These are phyloP conservation scores for Tarsius wallacei DNA, from an alignment of 2,797 vertebrate genomes.

Conservation along the genomic window DNA sequence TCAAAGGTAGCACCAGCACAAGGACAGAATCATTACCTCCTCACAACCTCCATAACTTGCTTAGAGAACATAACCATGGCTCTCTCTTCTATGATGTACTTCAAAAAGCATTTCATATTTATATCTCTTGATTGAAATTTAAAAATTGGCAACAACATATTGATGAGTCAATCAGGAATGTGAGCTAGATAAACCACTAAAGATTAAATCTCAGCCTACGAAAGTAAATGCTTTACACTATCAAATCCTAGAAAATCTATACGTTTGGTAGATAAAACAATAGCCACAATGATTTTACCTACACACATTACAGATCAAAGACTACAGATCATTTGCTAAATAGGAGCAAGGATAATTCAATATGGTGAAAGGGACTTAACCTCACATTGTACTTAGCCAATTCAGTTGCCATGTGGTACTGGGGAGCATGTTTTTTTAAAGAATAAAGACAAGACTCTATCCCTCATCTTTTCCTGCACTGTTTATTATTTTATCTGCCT, in stretches of 20 bases:
- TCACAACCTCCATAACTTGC: neutral
- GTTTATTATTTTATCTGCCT: slow-evolving; percentile 27
- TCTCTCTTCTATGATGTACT: neutral
- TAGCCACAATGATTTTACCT: slow-evolving; percentile 15
- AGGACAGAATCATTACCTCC: neutral
- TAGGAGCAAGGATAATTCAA: neutral
- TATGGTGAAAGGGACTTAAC: neutral
- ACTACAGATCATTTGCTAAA: neutral
- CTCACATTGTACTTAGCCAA: neutral
- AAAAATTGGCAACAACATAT: neutral
- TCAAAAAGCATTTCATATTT: neutral
- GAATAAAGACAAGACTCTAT: neutral
- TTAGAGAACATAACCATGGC: neutral
- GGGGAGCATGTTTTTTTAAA: neutral
- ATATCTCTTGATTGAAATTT: neutral
- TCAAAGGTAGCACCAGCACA: neutral
- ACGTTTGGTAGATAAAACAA: slow-evolving; percentile 10
- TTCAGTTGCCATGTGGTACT: neutral
- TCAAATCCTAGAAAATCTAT: neutral
- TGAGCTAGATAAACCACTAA: neutral
- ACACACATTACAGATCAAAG: neutral
- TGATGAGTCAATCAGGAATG: neutral
- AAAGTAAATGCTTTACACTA: neutral
- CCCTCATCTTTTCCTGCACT: neutral
- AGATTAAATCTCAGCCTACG: slow-evolving; percentile 33